Evolutionary conservation across 2,888 invertebrate species (phyloP), one percentile per base, ranked within the genome.

Genomic region (Drosophila affinis): DNA sequence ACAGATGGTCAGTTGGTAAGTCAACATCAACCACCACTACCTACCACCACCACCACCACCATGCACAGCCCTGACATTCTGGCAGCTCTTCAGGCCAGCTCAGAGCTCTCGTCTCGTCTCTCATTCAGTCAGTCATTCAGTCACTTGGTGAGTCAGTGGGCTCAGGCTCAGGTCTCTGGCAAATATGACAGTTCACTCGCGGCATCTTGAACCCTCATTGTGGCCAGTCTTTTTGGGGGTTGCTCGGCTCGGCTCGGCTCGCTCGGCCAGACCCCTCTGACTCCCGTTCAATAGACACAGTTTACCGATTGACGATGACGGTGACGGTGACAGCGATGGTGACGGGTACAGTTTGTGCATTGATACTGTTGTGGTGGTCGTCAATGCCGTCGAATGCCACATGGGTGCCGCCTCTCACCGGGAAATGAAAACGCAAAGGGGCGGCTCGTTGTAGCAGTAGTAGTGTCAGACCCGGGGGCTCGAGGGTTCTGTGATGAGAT

Each of bases 291-390:
- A 49, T 17, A 68, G 53, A 69, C 48, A 68, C 68, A 69, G 67
- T 68, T 69, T 62, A 57, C 55, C 62, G 55, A 70, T 39, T 39
- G 39, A 39, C 39, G 39, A n/a, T 39, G 29, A 29, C 29, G 27
- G 27, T 27, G 24, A 55, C 14, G 21, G n/a, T 54, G 70, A 60
- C 51, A 29, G 52, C 29, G n/a, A 56, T 46, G 70, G 71, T 72
- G 67, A 76, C 75, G 81, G 84, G 90, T 90, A 90, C 90, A 90
- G 90, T 90, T 90, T 80, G 88, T 89, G 80, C 90, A 89, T 88
- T 90, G 90, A 90, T 90, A 90, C 90, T 90, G 89, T 90, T 90
- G 90, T 90, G 87, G 85, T 86, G 77, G 78, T 72, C 68, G 80
- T 75, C 75, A 80, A 79, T 82, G 85, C 77, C 74, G 72, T 21